These are phyloP conservation scores for Jaculus jaculus DNA, from an alignment of 2,113 vertebrate genomes.

Conservation along the genomic window DNA sequence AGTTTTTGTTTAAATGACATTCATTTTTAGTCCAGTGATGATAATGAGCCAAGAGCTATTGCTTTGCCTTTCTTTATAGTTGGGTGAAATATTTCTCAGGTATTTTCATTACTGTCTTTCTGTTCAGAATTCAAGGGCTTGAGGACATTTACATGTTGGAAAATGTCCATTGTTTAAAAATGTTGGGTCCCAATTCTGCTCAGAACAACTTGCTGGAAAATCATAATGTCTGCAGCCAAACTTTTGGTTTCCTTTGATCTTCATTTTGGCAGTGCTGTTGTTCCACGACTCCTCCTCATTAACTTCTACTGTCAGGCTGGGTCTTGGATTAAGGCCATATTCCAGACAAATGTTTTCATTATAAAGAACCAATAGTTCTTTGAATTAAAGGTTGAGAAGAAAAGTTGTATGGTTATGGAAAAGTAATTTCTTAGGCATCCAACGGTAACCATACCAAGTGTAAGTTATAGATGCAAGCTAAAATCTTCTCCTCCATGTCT, in stretches of 20 bases:
- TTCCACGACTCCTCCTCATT: background rate
- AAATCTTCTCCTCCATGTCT: background rate
- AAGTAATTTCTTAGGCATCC: constrained; percentile 10
- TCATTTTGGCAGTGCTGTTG: background rate
- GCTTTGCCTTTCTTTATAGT: constrained; percentile 31
- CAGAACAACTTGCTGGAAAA: background rate
- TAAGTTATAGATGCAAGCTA: background rate
- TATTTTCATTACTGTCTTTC: background rate
- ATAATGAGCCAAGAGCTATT: constrained; percentile 24
- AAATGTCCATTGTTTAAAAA: background rate
- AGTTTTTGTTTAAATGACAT: constrained; percentile 56
- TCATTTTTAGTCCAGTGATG: background rate
- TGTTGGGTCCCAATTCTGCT: background rate
- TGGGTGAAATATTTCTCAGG: background rate
- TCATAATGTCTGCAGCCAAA: background rate
- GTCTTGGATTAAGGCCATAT: background rate
- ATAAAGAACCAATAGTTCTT: background rate
- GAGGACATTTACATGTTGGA: background rate
- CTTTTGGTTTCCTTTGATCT: background rate
- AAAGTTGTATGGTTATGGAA: background rate
- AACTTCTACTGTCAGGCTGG: background rate
- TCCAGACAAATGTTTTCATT: background rate
- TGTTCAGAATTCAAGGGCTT: constrained; percentile 21
- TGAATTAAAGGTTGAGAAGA: background rate
- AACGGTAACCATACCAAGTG: background rate